These are phyloP conservation scores for Hyposoter didymator DNA, from an alignment of 2,888 invertebrate genomes.

Conservation along the genomic window DNA sequence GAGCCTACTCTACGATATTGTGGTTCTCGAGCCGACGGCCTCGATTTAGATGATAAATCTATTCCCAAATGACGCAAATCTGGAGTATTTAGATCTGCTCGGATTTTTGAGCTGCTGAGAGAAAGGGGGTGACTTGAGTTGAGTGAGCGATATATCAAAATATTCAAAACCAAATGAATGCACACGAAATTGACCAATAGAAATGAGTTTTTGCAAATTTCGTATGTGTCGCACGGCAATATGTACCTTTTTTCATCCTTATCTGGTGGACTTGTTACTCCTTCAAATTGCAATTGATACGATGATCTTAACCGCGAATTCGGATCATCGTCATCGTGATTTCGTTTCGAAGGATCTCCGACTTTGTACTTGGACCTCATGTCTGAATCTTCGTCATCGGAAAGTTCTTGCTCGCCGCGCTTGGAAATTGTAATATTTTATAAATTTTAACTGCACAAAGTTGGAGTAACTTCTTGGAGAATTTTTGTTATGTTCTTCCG, in stretches of 20 bases:
- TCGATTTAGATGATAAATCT: slow-evolving; percentile 40
- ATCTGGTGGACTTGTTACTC: slow-evolving; percentile 1
- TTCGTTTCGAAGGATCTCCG: slow-evolving; percentile 16
- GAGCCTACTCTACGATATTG: slow-evolving; percentile 33
- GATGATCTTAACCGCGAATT: slow-evolving; percentile 34
- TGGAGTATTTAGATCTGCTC: slow-evolving; percentile 63
- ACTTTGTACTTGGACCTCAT: slow-evolving; percentile 72
- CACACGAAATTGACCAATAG: not conserved
- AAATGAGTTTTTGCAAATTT: not conserved
- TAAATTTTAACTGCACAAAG: not conserved
- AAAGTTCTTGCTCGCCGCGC: slow-evolving; percentile 72
- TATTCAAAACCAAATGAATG: not conserved
- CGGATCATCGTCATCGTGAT: slow-evolving; percentile 17
- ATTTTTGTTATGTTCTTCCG: not conserved
- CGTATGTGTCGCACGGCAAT: not conserved
- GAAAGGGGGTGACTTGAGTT: not conserved
- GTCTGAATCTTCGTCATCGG: slow-evolving; percentile 70
- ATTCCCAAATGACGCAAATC: slow-evolving; percentile 68
- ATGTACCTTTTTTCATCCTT: slow-evolving; percentile 31
- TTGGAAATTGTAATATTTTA: slow-evolving; percentile 58
- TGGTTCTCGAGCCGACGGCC: slow-evolving; percentile 19
- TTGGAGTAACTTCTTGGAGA: not conserved
- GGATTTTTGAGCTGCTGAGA: slow-evolving; percentile 44
- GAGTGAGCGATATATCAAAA: not conserved
- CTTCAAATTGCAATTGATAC: slow-evolving; percentile 48